phyloP scores from a whole-genome alignment of 2,888 invertebrate genomes.

The Chelonus formosanus region DNA sequence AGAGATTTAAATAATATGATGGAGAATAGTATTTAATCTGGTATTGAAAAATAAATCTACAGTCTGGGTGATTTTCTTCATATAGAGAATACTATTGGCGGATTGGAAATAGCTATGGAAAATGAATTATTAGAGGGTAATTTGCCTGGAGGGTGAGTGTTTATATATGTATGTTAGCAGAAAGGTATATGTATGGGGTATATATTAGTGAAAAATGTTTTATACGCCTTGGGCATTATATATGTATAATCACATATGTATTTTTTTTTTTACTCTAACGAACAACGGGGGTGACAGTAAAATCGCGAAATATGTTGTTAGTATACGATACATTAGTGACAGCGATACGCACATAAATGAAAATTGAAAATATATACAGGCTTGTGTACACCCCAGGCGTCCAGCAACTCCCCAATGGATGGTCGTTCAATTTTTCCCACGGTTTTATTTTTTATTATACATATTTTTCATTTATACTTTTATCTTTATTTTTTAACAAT shows the following conservation, averaged over 20 bases:
- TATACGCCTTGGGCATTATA: slow-evolving; percentile 18
- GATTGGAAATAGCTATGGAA: slow-evolving; percentile 18
- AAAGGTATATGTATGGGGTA: not conserved
- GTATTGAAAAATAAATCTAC: no score
- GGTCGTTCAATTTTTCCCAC: slow-evolving; percentile 27
- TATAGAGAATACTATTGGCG: not conserved
- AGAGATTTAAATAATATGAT: no score
- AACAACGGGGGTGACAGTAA: slow-evolving; percentile 14
- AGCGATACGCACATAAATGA: slow-evolving; percentile 37
- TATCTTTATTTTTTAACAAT: slow-evolving; percentile 19
- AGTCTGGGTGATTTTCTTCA: no score
- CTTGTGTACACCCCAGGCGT: slow-evolving; percentile 19
- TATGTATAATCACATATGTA: slow-evolving; percentile 4
- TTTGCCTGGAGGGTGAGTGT: slow-evolving; percentile 15
- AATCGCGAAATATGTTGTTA: slow-evolving; percentile 29
- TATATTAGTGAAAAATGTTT: slow-evolving; percentile 17
- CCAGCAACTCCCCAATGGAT: slow-evolving; percentile 17
- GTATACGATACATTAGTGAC: slow-evolving; percentile 39
- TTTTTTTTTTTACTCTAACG: not conserved
- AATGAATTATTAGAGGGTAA: slow-evolving; percentile 24
- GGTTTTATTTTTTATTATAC: slow-evolving; percentile 13
- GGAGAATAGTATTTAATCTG: no score
- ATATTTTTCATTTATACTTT: not conserved
- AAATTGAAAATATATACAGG: slow-evolving; percentile 26
- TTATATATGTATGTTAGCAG: slow-evolving; percentile 6